Conservation (phyloP, 2,888 invertebrate genomes). For the Eumerus sabulonum region DNA sequence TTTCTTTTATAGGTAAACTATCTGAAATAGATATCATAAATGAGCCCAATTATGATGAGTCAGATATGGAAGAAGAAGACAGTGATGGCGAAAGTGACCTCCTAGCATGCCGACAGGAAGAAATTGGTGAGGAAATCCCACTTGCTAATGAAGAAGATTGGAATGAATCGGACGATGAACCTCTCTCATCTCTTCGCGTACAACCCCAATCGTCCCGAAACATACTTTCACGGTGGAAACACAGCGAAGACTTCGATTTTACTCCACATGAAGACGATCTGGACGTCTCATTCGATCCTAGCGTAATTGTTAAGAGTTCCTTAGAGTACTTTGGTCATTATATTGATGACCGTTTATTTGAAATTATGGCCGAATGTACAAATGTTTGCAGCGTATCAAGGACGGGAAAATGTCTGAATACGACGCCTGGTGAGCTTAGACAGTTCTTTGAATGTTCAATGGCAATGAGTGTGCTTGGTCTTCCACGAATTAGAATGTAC, state of each 20-base stretch:
- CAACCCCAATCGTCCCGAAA: constrained; percentile 9
- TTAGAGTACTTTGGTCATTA: constrained; percentile 4
- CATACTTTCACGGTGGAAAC: constrained; percentile 13
- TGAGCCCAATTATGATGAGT: not conserved
- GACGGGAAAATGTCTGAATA: constrained; percentile 6
- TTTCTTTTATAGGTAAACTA: not conserved
- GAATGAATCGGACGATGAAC: constrained; percentile 6
- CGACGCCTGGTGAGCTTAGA: not conserved
- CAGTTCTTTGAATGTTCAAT: constrained; percentile 6
- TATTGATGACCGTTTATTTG: not conserved
- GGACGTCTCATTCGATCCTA: constrained; percentile 14
- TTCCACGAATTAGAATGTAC: constrained; percentile 4
- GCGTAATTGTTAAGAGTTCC: constrained; percentile 1
- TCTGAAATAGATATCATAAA: not conserved
- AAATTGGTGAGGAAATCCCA: not conserved
- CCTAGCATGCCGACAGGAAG: constrained; percentile 1
- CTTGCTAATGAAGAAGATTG: not conserved
- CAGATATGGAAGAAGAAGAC: constrained; percentile 1
- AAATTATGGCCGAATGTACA: constrained; percentile 6
- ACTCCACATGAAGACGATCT: constrained; percentile 5
- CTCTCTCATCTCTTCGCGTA: constrained; percentile 4
- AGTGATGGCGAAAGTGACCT: constrained; percentile 3
- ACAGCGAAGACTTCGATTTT: constrained; percentile 9
- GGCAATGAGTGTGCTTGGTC: not conserved
- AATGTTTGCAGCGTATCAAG: constrained; percentile 5